Evolutionary conservation across 1,140 invertebrate genomes (phyloP).

Genomic region (Lanistes nyassanus): DNA sequence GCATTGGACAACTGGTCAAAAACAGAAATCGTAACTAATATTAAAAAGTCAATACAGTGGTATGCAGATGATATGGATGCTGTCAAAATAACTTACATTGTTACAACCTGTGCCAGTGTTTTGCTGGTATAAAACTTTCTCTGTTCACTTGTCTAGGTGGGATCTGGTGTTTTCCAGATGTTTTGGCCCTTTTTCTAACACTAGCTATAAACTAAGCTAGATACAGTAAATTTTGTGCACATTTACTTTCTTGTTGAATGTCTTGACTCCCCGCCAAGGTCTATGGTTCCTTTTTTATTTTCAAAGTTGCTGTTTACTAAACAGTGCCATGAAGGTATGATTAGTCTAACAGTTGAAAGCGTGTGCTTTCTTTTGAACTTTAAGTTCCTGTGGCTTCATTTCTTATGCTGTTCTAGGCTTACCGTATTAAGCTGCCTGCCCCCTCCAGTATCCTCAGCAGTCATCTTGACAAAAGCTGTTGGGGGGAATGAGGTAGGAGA

Average conservation of each 20-base stretch:
- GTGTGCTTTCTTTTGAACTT: not conserved
- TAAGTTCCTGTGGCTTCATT: constrained; percentile 28
- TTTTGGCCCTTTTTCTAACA: no score
- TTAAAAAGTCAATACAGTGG: no score
- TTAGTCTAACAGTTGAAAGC: not conserved
- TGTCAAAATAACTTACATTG: not conserved
- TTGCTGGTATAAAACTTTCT: not conserved
- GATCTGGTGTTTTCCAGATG: no score
- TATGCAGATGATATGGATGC: no score
- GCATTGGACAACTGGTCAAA: no score
- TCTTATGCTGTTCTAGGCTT: constrained; percentile 63
- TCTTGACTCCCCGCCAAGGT: no score
- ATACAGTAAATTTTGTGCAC: no score
- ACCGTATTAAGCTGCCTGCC: constrained; percentile 73
- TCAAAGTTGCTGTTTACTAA: not conserved
- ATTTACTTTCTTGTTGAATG: no score
- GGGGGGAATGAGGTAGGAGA: constrained; percentile 70
- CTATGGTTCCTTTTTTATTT: not conserved
- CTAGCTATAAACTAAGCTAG: no score
- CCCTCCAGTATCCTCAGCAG: constrained; percentile 73
- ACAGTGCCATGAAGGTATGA: not conserved
- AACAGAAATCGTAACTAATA: no score
- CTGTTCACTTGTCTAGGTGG: no score
- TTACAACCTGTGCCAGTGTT: not conserved
- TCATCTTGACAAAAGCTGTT: constrained; percentile 71